A percentile compares a stretch with the other conserved stretches of the same genome.
These are phyloP conservation scores for Blastomussa wellsi DNA, from an alignment of 92 coral and sea anemone genomes.

Conservation along the genomic window DNA sequence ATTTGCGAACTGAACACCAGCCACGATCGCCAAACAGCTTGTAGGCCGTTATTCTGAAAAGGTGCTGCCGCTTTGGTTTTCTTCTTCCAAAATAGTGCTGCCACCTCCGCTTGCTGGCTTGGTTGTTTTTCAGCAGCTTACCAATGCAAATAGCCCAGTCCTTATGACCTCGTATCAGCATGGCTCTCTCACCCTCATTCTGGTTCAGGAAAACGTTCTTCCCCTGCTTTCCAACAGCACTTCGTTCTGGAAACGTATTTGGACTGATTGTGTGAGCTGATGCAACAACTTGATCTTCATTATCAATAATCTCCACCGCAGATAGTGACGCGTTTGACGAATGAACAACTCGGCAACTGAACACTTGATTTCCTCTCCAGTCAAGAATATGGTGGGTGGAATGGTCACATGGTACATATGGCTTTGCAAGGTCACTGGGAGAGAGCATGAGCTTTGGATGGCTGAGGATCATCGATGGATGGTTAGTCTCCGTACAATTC, in stretches of 20 bases:
- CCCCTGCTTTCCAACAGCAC: slow-evolving; percentile 19
- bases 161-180: slow-evolving; percentile 50
- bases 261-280: slow-evolving; percentile 41
- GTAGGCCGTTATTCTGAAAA: slow-evolving; percentile 11
- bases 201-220: slow-evolving; percentile 22
- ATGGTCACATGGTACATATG: slow-evolving; percentile 37
- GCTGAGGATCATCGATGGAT: slow-evolving; percentile 44
- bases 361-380: slow-evolving; percentile 43
- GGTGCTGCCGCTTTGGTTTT: slow-evolving; percentile 5
- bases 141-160: slow-evolving; percentile 64
- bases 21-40: slow-evolving; percentile 24
- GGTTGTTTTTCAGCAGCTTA: slow-evolving; percentile 30
- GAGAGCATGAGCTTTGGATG: slow-evolving; percentile 40
- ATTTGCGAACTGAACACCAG: slow-evolving; percentile 59
- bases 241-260: slow-evolving; percentile 40
- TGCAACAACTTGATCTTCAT: slow-evolving; percentile 42
- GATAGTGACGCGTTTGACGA: slow-evolving; percentile 45
- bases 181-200: slow-evolving; percentile 60
- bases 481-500: slow-evolving; percentile 8
- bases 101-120: slow-evolving; percentile 33
- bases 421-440: slow-evolving; percentile 14
- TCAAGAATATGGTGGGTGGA: slow-evolving; percentile 41
- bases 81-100: slow-evolving; percentile 17
- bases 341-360: slow-evolving; percentile 52
- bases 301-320: slow-evolving; percentile 54